A percentile compares a stretch with the other conserved stretches of the same genome.
Evolutionary conservation across 2,113 vertebrate species (phyloP).

Genomic region (Apus apus): DNA sequence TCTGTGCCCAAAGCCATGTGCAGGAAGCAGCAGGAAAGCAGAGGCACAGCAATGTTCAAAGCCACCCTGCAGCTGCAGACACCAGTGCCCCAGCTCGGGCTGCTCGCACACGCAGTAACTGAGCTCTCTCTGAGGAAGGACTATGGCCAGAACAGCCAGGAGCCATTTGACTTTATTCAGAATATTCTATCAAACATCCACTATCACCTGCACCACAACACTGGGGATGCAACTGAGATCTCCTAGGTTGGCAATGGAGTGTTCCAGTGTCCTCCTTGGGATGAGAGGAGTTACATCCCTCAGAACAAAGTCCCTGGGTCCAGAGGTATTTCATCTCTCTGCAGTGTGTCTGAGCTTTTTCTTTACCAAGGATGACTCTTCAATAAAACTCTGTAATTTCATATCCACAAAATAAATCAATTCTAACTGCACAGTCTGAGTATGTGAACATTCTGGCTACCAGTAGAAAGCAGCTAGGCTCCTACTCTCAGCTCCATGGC

Average conservation of each 20-base stretch:
- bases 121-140: neutral
- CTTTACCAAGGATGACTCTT: neutral
- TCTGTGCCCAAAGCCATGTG: neutral
- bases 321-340: constrained; percentile 4
- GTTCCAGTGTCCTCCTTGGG: neutral
- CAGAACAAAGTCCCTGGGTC: neutral
- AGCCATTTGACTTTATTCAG: neutral
- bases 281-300: neutral
- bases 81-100: neutral
- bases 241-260: neutral
- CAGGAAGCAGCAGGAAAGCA: neutral
- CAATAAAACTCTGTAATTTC: constrained; percentile 32
- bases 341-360: neutral
- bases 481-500: constrained; percentile 1
- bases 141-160: neutral
- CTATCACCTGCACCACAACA: neutral
- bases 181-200: neutral
- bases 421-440: neutral
- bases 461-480: constrained; percentile 52
- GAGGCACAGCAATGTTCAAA: neutral
- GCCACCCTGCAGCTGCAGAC: neutral
- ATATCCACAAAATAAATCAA: constrained; percentile 57
- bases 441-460: constrained; percentile 27
- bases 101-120: neutral
- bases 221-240: neutral